Conservation (phyloP, 1,140 invertebrate species). For the Nasonia vitripennis region DNA sequence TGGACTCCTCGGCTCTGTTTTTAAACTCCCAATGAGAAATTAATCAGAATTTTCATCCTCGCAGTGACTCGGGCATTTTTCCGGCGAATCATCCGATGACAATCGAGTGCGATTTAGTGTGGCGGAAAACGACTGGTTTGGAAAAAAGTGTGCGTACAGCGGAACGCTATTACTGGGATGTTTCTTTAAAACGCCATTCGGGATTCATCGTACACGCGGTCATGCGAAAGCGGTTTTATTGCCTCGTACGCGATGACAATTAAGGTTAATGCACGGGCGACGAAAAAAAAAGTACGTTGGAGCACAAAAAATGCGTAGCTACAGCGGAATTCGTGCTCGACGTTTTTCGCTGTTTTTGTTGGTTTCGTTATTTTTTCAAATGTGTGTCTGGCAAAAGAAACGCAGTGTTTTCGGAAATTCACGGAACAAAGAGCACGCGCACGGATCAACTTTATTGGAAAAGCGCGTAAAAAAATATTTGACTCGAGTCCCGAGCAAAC, state of each 20-base stretch:
- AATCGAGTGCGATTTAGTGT: background rate
- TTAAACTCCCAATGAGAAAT: background rate
- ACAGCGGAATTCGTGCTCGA: too few species aligned
- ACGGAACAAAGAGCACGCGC: too few species aligned
- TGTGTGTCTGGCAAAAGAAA: too few species aligned
- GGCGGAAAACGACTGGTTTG: background rate
- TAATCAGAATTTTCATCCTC: background rate
- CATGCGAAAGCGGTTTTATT: too few species aligned
- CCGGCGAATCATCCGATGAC: background rate
- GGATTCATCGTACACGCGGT: too few species aligned
- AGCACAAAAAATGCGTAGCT: too few species aligned
- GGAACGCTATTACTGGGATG: background rate
- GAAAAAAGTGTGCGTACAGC: background rate
- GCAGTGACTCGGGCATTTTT: background rate
- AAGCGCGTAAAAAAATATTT: background rate
- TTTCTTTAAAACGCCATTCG: background rate
- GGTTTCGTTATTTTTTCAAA: too few species aligned
- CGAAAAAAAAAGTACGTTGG: background rate
- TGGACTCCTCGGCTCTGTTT: background rate
- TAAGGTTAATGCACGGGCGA: background rate
- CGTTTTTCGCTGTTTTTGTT: too few species aligned
- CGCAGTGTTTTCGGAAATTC: too few species aligned
- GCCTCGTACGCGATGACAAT: too few species aligned
- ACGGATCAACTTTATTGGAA: too few species aligned
- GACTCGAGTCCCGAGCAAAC: too few species aligned